Percentiles rank a stretch among this genome's conserved stretches.
Conservation (phyloP, 1,140 invertebrate genomes). For the Ladona fulva region DNA sequence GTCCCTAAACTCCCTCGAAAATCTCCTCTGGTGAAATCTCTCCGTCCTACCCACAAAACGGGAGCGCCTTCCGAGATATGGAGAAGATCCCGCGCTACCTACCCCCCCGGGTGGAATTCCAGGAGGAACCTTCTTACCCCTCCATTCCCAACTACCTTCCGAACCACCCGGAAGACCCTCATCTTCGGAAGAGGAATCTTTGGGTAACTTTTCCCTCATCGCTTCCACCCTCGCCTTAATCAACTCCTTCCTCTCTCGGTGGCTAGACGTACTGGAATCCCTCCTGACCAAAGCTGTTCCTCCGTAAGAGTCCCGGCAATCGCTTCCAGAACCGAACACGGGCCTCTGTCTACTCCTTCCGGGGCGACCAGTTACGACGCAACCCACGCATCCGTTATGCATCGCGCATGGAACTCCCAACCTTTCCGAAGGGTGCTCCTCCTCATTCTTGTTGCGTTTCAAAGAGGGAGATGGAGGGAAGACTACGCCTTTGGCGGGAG, state of each 20-base stretch:
- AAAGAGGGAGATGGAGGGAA: slow-evolving; percentile 30
- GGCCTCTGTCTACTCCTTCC: slow-evolving; percentile 27
- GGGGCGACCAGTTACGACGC: slow-evolving; percentile 17
- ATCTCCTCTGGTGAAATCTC: not conserved
- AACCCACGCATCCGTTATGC: slow-evolving; percentile 32
- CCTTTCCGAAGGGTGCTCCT: not conserved
- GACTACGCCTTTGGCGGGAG: slow-evolving; percentile 36
- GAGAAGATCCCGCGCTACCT: not conserved
- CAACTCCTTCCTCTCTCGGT: slow-evolving; percentile 41
- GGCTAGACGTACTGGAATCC: slow-evolving; percentile 25
- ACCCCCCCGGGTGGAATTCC: not conserved
- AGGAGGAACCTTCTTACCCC: not conserved
- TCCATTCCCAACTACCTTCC: not conserved
- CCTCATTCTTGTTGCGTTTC: slow-evolving; percentile 34
- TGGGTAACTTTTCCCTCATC: slow-evolving; percentile 46
- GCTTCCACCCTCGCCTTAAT: slow-evolving; percentile 55
- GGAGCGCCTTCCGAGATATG: not conserved
- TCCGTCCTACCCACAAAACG: not conserved
- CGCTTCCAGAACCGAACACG: slow-evolving; percentile 19
- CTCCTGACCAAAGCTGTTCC: slow-evolving; percentile 42
- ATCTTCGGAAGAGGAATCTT: slow-evolving; percentile 64
- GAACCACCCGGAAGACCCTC: slow-evolving; percentile 37
- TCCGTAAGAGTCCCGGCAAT: slow-evolving; percentile 20
- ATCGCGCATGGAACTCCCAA: slow-evolving; percentile 30
- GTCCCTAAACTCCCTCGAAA: not conserved